Base-by-base conservation (phyloP, 92 coral and sea anemone species). In the Phenganax stokvisi region DNA sequence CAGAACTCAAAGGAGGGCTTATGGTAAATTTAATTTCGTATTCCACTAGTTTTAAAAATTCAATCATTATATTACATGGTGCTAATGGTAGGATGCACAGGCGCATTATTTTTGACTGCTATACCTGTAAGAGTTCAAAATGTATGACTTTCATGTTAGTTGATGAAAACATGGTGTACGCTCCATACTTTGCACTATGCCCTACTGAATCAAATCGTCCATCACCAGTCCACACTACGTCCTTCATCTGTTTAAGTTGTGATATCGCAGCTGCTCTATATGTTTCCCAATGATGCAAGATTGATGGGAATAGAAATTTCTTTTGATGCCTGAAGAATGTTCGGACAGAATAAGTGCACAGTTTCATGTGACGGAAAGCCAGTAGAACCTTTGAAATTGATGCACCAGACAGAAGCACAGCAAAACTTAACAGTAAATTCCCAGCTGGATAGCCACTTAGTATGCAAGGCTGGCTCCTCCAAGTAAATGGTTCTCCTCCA, bases 81-180 rank as follows among this genome's bases (percentile, higher is more conserved):
- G 27, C 16, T 59, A 7, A 59, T 13, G 27, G n/a, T 25, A 4
- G 27, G 27, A 13, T 59, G 65, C 16, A 28, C 47, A 37, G 47
- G 5, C 47, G 5, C 47, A 37, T 37, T 37, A 37, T 37, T 37
- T 37, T 37, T 37, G 47, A 37, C 47, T 37, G 6, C 47, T 37
- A 12, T 81, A 86, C 83, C 89, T 81, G 89, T 10, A 76, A 20
- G n/a, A 83, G 71, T 68, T 84, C 87, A 57, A 78, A 77, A 77
- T 85, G 86, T 13, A 83, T 81, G 8, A 83, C 76, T 71, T 85
- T 85, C 70, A 64, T 56, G n/a, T 65, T 27, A 6, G 77, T 15
- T 51, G 84, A 58, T 53, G 80, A 85, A 51, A 77, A 79, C 65
- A 75, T 54, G 57, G 64, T 75, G 56, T 75, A 55, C 1, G 31